Evolutionary conservation across 2,888 invertebrate species (phyloP), one percentile per base, ranked within the genome.

Genomic region (Lycaena phlaeas): DNA sequence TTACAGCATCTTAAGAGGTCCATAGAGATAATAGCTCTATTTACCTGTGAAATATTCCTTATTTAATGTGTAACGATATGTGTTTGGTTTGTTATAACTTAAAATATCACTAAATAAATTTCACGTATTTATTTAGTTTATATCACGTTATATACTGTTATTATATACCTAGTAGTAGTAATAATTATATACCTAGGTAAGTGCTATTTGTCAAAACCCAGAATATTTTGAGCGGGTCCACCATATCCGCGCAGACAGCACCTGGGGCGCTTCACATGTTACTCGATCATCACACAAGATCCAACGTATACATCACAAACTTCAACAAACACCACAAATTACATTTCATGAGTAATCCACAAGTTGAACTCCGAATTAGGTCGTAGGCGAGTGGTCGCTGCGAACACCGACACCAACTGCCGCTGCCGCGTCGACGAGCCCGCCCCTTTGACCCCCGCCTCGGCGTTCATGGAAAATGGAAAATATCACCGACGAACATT

Each of bases 131-230:
- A n/a, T n/a, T n/a, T n/a, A n/a, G n/a, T n/a, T n/a, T n/a, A n/a
- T n/a, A n/a, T n/a, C n/a, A n/a, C n/a, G n/a, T n/a, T n/a, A n/a
- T n/a, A n/a, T n/a, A n/a, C n/a, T n/a, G n/a, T n/a, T n/a, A n/a
- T n/a, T n/a, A n/a, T n/a, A n/a, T n/a, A n/a, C n/a, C n/a, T n/a
- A n/a, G n/a, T n/a, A n/a, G n/a, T n/a, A n/a, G n/a, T n/a, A n/a
- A n/a, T n/a, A n/a, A n/a, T n/a, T n/a, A n/a, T 40, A 64, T 88
- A 92, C 92, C 92, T 72, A 92, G 76, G 69, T 92, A 92, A 64
- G 92, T 92, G 87, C 92, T 92, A 87, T 92, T 92, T 84, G 92
- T 92, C 68, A 92, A 87, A 85, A 92, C 91, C 92, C 92, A 92
- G 78, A 92, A 90, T 74, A 92, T 89, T 86, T 92, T 92, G 71